Conservation (phyloP, 2,888 invertebrate species). For the Copidosoma aretas region DNA sequence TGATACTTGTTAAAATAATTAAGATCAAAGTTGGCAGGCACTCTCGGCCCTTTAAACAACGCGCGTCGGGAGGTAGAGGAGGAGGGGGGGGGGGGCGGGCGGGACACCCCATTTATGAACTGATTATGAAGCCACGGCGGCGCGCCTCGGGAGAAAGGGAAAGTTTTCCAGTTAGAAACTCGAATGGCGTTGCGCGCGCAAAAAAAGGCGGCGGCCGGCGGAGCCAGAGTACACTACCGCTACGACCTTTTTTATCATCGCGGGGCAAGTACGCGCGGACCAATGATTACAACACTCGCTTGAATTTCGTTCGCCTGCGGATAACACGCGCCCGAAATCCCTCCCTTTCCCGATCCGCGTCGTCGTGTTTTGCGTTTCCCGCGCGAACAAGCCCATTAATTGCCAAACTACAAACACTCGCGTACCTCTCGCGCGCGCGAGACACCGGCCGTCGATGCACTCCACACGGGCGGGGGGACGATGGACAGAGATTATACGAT, state of each 20-base stretch:
- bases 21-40: slow-evolving; percentile 16
- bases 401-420: no score
- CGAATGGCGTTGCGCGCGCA: slow-evolving; percentile 9
- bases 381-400: neutral
- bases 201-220: neutral
- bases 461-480: no score
- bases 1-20: slow-evolving; percentile 38
- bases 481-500: neutral
- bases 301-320: neutral
- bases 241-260: no score
- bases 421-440: no score
- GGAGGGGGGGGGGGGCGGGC: no score
- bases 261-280: no score
- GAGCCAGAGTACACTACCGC: no score
- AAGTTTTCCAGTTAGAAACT: slow-evolving; percentile 28
- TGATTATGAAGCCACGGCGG: slow-evolving; percentile 38
- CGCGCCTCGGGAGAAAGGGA: slow-evolving; percentile 27
- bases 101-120: slow-evolving; percentile 31
- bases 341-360: neutral
- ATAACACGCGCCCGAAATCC: neutral
- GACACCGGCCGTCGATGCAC: neutral
- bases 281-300: neutral
- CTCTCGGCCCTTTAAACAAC: slow-evolving; percentile 9
- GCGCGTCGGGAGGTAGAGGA: neutral
- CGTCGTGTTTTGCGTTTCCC: neutral